These are phyloP conservation scores for Enteromius unitaeniatus DNA, from an alignment of 2,797 vertebrate species.

Conservation along the genomic window DNA sequence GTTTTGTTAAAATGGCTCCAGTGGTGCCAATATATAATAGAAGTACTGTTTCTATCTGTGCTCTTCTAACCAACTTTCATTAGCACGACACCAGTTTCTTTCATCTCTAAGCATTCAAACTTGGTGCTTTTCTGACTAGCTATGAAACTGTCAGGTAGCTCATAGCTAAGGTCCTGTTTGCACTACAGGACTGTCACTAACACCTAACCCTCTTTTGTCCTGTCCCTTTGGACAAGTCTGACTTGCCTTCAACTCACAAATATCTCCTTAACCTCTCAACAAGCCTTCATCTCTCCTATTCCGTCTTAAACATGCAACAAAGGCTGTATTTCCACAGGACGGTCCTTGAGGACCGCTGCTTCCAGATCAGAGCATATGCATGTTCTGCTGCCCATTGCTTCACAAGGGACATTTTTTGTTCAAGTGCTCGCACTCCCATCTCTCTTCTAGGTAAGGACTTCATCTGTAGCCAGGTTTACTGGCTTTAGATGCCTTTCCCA, in stretches of 20 bases:
- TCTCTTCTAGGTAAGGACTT: slow-evolving; percentile 43
- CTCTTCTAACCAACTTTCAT: neutral
- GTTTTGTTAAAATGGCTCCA: neutral
- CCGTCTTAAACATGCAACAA: neutral
- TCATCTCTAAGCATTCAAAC: neutral
- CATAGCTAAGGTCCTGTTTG: neutral
- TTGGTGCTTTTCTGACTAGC: neutral
- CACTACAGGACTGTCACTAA: neutral
- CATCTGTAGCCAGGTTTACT: slow-evolving; percentile 53
- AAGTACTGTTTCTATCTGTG: neutral
- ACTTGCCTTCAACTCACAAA: slow-evolving; percentile 13
- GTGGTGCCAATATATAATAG: neutral
- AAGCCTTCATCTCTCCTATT: neutral
- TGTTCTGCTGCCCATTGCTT: slow-evolving; percentile 45
- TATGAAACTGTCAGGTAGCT: neutral
- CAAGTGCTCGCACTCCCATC: slow-evolving; percentile 66
- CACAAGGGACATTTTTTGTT: slow-evolving; percentile 70
- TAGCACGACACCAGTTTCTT: neutral
- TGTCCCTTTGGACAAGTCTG: neutral
- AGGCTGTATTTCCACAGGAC: neutral
- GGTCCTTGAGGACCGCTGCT: slow-evolving; percentile 43
- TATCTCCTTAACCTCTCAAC: neutral
- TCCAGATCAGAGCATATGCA: slow-evolving; percentile 46
- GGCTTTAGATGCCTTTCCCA: slow-evolving; percentile 26
- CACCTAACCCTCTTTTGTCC: neutral